Evolutionary conservation across 1,140 invertebrate species (phyloP), one percentile per base, ranked within the genome.

Genomic region (Panagrolaimus sp.): DNA sequence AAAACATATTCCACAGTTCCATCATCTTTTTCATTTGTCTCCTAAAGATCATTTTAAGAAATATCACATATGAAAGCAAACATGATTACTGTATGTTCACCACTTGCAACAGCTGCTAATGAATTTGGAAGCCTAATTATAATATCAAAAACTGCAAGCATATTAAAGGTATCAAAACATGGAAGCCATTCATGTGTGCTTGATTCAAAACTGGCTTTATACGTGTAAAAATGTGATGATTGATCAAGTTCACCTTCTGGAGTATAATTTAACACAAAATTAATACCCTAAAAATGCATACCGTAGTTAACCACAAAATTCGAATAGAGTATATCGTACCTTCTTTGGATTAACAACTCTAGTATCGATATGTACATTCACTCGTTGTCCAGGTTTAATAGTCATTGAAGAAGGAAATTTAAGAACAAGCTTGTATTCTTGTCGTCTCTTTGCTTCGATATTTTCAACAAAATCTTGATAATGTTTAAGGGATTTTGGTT

Each of bases 1-100:
- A 75, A 82, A 63, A 43, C 43, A 45, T 74, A 82, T 7, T 65
- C 83, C 32, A 70, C 12, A 15, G 47, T 52, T 1, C 72, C 70
- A 38, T 70, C 63, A 21, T 26, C 38, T 10, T 71, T 45, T 21
- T 46, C 47, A 5, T 28, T 32, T 15, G 55, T 55, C 43, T 68
- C 66, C 44, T 58, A 47, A 71, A 69, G 17, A 69, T 47, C 14
- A 63, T 26, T 17, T 38, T 43, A 7, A 7, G 8, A 12, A 10
- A 3, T 43, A 6, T 70, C 21, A 28, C 32, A 17, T 26, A 3
- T 62, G 65, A 5, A 12, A 62, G n/a, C 14, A 65, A 21, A 52
- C 12, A 15, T 1, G 8, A 32, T 17, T 63, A 72, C 75, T 43
- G 65, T 63, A 24, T 80, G 62, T 46, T 79, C 77, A 14, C 75